These are phyloP conservation scores for Geopemphigus sp. DNA, from an alignment of 1,140 invertebrate genomes.

Conservation along the genomic window DNA sequence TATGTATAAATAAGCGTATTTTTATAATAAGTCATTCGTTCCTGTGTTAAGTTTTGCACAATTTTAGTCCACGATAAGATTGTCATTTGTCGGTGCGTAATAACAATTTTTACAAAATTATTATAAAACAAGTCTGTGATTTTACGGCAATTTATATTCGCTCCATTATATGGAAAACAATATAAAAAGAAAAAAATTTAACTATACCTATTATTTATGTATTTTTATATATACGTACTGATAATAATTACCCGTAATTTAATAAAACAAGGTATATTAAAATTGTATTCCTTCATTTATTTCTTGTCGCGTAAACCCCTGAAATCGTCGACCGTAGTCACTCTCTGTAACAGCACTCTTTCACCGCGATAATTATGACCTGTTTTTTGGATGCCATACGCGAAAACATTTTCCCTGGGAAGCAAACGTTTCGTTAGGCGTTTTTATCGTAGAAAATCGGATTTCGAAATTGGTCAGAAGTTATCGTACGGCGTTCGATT, in stretches of 20 bases:
- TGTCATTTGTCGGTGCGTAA: conserved; percentile 35
- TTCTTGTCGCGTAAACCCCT: no score
- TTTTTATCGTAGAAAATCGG: no score
- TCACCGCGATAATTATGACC: no score
- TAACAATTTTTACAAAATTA: conserved; percentile 46
- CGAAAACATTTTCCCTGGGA: no score
- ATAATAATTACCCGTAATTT: conserved; percentile 30
- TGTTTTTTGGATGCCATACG: no score
- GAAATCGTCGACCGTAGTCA: no score
- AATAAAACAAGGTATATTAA: conserved; percentile 38
- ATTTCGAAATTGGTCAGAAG: no score
- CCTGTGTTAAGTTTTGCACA: conserved; percentile 47
- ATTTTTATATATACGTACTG: conserved; percentile 35
- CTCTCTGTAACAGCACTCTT: no score
- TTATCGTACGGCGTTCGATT: no score
- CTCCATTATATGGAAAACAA: conserved; percentile 42
- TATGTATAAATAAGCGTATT: conserved; percentile 33
- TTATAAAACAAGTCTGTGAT: conserved; percentile 49
- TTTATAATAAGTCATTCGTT: conserved; percentile 39
- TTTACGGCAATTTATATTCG: conserved; percentile 30
- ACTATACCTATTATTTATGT: conserved; percentile 6
- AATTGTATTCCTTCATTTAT: neutral
- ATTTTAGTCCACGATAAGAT: conserved; percentile 36
- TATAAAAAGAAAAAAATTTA: neutral
- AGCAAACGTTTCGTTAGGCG: no score